Evolutionary conservation across 2,797 vertebrate species (phyloP).

Genomic region (Microctenopoma steveboyesi): DNA sequence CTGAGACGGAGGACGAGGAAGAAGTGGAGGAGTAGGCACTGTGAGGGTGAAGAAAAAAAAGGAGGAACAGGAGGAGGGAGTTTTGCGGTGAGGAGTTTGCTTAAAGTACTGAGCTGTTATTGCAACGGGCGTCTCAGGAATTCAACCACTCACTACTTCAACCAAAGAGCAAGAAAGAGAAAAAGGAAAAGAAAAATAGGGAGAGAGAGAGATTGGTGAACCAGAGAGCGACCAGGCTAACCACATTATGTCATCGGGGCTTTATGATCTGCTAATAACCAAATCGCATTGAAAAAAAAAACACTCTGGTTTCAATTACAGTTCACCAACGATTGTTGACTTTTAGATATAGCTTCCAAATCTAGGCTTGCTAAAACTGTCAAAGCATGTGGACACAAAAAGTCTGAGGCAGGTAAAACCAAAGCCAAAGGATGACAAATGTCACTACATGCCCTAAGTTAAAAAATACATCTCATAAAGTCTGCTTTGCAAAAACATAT

Average conservation of each 20-base stretch:
- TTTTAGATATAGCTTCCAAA: conserved; percentile 50
- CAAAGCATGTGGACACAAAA: conserved; percentile 48
- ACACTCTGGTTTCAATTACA: conserved; percentile 73
- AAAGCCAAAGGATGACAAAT: conserved; percentile 28
- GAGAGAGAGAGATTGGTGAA: conserved; percentile 59
- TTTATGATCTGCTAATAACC: conserved; percentile 81
- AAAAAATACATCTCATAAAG: not conserved
- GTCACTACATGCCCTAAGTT: conserved; percentile 8
- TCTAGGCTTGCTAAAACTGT: conserved; percentile 47
- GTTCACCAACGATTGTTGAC: conserved; percentile 47
- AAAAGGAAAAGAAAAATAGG: conserved; percentile 30
- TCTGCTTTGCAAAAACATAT: not conserved
- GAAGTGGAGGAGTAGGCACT: conserved; percentile 36
- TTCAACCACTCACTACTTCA: conserved; percentile 62
- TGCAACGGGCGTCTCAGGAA: conserved; percentile 78
- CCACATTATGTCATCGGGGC: conserved; percentile 80
- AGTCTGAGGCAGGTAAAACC: conserved; percentile 1
- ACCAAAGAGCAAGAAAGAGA: conserved; percentile 57
- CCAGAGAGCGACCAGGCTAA: conserved; percentile 72
- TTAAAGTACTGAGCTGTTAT: conserved; percentile 82
- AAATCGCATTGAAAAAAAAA: conserved; percentile 72
- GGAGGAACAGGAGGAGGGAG: conserved; percentile 36
- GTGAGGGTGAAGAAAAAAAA: conserved; percentile 31
- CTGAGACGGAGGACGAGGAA: conserved; percentile 31
- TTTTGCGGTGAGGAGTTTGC: conserved; percentile 78